Conservation (phyloP, 2,888 invertebrate species). For the Hymenopus coronatus region DNA sequence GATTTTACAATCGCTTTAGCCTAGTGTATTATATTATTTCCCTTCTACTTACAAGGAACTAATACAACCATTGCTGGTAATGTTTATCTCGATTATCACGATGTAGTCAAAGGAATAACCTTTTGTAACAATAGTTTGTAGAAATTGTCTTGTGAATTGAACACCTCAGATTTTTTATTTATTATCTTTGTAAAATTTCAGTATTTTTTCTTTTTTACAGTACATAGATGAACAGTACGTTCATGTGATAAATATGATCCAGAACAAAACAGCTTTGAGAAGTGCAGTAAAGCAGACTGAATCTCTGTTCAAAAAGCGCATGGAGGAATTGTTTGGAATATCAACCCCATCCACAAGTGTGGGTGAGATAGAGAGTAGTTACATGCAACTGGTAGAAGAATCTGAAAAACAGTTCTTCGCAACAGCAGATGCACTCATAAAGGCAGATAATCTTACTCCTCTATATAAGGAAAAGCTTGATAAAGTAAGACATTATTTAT, state of each 20-base stretch:
- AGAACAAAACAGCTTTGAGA: not conserved
- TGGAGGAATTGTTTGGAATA: not conserved
- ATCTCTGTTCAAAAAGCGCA: not conserved
- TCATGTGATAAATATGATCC: not conserved
- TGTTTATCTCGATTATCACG: no score
- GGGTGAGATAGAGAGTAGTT: not conserved
- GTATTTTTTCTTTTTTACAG: not conserved
- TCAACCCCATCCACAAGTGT: not conserved
- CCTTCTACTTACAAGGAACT: no score
- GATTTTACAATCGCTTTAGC: no score
- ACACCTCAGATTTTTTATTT: no score
- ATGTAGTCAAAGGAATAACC: no score
- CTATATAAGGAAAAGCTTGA: not conserved
- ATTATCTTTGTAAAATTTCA: not conserved
- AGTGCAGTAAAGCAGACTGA: not conserved
- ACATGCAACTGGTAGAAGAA: not conserved
- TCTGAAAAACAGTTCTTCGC: not conserved
- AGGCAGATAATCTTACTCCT: not conserved
- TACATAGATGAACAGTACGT: not conserved
- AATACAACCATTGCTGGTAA: no score
- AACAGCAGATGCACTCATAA: not conserved
- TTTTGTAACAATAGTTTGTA: no score
- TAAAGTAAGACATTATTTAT: not conserved
- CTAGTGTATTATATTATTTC: no score
- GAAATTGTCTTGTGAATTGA: no score